These are phyloP conservation scores for Gopherus flavomarginatus DNA, from an alignment of 2,113 vertebrate species.

Conservation along the genomic window DNA sequence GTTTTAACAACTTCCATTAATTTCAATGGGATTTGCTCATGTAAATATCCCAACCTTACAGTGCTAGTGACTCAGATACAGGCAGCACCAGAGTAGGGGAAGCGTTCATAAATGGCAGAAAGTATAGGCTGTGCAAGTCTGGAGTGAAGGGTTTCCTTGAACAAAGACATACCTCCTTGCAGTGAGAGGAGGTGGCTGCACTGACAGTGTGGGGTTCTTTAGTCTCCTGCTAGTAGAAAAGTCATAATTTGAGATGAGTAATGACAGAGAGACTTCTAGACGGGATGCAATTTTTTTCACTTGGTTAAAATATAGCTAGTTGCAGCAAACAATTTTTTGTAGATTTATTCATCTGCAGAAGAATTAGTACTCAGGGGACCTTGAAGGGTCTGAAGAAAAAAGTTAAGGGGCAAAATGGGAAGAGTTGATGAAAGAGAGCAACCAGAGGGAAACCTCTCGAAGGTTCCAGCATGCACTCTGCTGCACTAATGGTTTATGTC, in stretches of 20 bases:
- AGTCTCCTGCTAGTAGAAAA: not conserved
- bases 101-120: not conserved
- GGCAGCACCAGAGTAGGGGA: not conserved
- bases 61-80: accelerated
- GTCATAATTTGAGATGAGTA: not conserved
- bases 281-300: not conserved
- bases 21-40: not conserved
- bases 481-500: conserved; percentile 71
- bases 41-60: not conserved
- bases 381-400: conserved; percentile 52
- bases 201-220: not conserved
- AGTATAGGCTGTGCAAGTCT: not conserved
- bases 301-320: conserved; percentile 42
- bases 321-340: not conserved
- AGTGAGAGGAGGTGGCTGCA: not conserved
- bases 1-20: not conserved
- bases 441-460: conserved; percentile 66
- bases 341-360: conserved; percentile 65
- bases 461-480: conserved; percentile 49
- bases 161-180: not conserved
- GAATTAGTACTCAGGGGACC: conserved; percentile 49
- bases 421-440: conserved; percentile 52
- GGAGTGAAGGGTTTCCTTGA: not conserved
- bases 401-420: conserved; percentile 53
- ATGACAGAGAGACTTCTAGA: not conserved